Percentiles rank a stretch among this genome's conserved stretches.
Conservation (phyloP, 2,113 vertebrate genomes). For the Leiothrix lutea region DNA sequence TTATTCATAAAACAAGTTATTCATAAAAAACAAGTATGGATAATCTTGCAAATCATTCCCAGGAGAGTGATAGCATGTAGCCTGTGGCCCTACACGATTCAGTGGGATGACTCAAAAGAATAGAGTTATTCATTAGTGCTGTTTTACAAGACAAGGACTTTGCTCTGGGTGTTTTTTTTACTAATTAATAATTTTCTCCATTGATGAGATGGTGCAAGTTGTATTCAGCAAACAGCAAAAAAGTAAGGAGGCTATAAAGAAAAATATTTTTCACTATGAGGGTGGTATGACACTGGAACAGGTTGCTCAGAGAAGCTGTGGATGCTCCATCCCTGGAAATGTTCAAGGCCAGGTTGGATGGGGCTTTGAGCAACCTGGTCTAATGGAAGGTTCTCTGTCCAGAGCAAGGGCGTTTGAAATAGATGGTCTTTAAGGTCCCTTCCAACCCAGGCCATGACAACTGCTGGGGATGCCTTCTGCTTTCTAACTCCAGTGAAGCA, state of each 20-base stretch:
- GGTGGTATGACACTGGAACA: too few relatives aligned
- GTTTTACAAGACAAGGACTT: background rate
- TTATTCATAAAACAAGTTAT: background rate
- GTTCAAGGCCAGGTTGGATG: background rate
- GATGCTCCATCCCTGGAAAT: background rate
- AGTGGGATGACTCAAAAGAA: background rate
- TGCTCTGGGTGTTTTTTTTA: background rate
- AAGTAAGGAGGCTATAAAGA: background rate
- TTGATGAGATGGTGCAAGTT: background rate
- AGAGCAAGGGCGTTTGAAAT: background rate
- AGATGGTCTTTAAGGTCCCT: background rate
- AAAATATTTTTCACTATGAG: background rate
- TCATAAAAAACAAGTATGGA: accelerated
- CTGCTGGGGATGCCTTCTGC: background rate
- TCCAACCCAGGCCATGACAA: background rate
- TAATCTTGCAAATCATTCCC: background rate
- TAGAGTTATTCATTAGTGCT: background rate
- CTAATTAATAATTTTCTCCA: background rate
- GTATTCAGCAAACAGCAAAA: background rate
- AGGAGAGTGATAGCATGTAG: background rate
- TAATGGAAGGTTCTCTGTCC: background rate
- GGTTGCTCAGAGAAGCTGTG: background rate
- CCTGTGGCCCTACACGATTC: background rate
- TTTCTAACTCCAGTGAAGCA: background rate
- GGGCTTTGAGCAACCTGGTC: background rate